A percentile compares a stretch with the other conserved stretches of the same genome.
These are phyloP conservation scores for Syritta pipiens DNA, from an alignment of 2,888 invertebrate species.

Conservation along the genomic window DNA sequence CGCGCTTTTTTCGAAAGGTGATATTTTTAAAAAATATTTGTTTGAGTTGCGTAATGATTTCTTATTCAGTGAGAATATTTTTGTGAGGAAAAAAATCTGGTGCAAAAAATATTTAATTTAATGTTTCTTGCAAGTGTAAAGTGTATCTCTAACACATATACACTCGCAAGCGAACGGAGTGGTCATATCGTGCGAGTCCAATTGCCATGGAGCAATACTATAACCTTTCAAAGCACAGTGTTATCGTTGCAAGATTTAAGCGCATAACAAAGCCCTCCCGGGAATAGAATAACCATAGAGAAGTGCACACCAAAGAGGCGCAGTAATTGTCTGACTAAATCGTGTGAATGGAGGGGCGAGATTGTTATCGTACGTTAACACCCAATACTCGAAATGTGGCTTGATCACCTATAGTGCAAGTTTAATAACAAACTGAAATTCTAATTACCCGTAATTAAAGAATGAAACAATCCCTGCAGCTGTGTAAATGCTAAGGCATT, in stretches of 20 bases:
- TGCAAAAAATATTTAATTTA: constrained; percentile 17
- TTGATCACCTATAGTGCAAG: neutral
- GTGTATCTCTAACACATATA: too few relatives aligned
- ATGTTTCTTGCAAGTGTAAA: neutral
- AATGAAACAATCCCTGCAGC: constrained; percentile 11
- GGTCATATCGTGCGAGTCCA: neutral
- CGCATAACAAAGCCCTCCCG: constrained; percentile 35
- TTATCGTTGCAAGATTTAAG: constrained; percentile 10
- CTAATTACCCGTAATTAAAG: constrained; percentile 33
- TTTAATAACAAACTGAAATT: neutral
- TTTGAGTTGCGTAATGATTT: constrained; percentile 28
- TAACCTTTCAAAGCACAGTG: constrained; percentile 40
- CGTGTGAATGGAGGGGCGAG: constrained; percentile 1
- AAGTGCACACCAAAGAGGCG: constrained; percentile 14
- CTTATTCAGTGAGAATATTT: neutral
- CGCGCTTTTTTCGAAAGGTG: neutral
- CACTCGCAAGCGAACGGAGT: neutral
- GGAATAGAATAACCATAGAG: constrained; percentile 18
- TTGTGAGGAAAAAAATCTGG: too few relatives aligned
- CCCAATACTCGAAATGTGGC: constrained; percentile 6
- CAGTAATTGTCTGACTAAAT: neutral
- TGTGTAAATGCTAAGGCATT: neutral
- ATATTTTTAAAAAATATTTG: neutral
- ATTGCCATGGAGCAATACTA: constrained; percentile 36
- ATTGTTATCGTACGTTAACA: constrained; percentile 3